A percentile compares a stretch with the other conserved stretches of the same genome.
phyloP scores from a whole-genome alignment of 2,888 invertebrate species.

The Nymphalis c-album region DNA sequence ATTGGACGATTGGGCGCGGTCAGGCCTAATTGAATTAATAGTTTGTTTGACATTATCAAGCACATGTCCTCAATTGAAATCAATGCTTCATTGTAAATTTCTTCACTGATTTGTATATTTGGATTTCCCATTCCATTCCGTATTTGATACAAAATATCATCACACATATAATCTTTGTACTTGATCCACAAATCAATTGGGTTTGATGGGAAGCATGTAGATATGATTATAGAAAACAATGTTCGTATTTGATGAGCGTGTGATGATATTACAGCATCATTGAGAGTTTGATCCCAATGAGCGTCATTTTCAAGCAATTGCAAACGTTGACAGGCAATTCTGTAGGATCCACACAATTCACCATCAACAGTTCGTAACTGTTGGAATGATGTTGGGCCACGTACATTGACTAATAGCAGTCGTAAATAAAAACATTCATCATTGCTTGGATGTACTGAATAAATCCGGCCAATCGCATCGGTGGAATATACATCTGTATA shows the following conservation, averaged over 20 bases:
- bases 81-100: constrained; percentile 38
- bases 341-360: constrained; percentile 40
- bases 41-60: constrained; percentile 39
- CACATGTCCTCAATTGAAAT: constrained; percentile 35
- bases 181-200: constrained; percentile 35
- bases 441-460: constrained; percentile 53
- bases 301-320: constrained; percentile 41
- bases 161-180: constrained; percentile 37
- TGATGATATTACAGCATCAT: constrained; percentile 40
- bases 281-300: constrained; percentile 42
- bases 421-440: constrained; percentile 53
- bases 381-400: constrained; percentile 44
- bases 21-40: constrained; percentile 45
- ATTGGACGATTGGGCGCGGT: constrained; percentile 45
- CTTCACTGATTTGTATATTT: constrained; percentile 34
- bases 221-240: constrained; percentile 41
- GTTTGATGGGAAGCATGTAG: constrained; percentile 32
- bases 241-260: constrained; percentile 41
- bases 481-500: constrained; percentile 46
- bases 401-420: constrained; percentile 50
- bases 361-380: constrained; percentile 45
- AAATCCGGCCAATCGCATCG: constrained; percentile 50
- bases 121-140: constrained; percentile 34
- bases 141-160: not conserved
- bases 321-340: constrained; percentile 43